Percentiles rank a stretch among this genome's conserved stretches.
Evolutionary conservation across 2,888 invertebrate species (phyloP).

Genomic region (Pollenia amentaria): DNA sequence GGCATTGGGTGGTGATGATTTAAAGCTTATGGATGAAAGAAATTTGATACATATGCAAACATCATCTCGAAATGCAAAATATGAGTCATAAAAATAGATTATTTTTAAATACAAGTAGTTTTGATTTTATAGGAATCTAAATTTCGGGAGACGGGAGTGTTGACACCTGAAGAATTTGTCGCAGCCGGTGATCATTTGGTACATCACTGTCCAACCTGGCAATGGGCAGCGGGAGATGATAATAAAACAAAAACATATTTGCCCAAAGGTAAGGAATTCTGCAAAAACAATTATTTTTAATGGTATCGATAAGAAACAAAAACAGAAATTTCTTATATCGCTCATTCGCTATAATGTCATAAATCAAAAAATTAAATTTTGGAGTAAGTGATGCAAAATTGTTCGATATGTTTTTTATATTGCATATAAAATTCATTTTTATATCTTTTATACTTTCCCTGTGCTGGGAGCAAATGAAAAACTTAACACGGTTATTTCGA

Average conservation of each 20-base stretch:
- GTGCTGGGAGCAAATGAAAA: too few species aligned
- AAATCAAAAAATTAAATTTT: too few species aligned
- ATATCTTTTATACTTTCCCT: too few species aligned
- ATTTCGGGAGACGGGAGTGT: constrained; percentile 97
- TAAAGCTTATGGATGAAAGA: neutral
- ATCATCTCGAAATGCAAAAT: neutral
- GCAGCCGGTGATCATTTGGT: constrained; percentile 99
- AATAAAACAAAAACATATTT: constrained; percentile 94
- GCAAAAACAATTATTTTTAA: neutral
- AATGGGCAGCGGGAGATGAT: constrained; percentile 97
- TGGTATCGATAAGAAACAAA: too few species aligned
- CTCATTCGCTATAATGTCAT: too few species aligned
- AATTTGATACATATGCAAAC: constrained; percentile 21
- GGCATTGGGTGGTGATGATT: constrained; percentile 7
- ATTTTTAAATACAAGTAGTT: neutral
- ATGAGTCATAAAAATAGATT: constrained; percentile 54
- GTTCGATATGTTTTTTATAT: too few species aligned
- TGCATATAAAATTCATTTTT: too few species aligned
- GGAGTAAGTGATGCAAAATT: too few species aligned
- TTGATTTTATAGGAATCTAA: constrained; percentile 92
- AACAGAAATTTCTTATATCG: too few species aligned
- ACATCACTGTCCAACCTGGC: constrained; percentile 99
- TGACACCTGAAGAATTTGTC: constrained; percentile 99
- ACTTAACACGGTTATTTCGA: too few species aligned
- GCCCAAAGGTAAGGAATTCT: constrained; percentile 86